These are phyloP conservation scores for Lampris megalopsis DNA, from an alignment of 2,113 vertebrate species.

Conservation along the genomic window DNA sequence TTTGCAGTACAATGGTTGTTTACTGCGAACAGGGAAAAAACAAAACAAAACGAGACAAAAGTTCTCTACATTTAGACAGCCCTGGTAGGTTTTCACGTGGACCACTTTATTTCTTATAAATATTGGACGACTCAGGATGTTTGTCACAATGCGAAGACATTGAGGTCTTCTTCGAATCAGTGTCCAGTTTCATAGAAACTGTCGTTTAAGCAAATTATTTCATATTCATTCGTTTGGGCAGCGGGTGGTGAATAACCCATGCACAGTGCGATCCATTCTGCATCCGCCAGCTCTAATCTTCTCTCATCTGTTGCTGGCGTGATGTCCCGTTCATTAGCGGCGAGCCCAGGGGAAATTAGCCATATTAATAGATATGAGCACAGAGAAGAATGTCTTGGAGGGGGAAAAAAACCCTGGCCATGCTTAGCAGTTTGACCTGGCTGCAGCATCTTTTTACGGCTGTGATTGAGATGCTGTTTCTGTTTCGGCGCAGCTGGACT, in stretches of 20 bases:
- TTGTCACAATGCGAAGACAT: not conserved
- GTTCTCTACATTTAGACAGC: constrained; percentile 17
- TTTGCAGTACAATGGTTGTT: not conserved
- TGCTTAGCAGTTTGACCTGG: too few relatives aligned
- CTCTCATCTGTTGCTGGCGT: not conserved
- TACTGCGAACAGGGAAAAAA: not conserved
- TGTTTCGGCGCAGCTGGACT: too few relatives aligned
- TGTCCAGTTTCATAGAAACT: not conserved
- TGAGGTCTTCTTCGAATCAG: not conserved
- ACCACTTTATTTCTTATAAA: not conserved
- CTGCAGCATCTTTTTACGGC: too few relatives aligned
- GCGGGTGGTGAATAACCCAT: not conserved
- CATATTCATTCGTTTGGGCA: not conserved
- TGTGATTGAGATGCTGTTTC: too few relatives aligned
- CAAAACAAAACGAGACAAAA: not conserved
- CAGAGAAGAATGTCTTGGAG: too few relatives aligned
- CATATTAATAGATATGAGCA: not conserved
- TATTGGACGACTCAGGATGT: not conserved
- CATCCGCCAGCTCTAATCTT: constrained; percentile 21
- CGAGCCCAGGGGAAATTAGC: constrained; percentile 29
- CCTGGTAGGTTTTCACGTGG: not conserved
- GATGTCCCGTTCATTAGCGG: not conserved
- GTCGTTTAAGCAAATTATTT: not conserved
- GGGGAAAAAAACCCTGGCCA: too few relatives aligned
- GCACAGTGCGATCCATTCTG: not conserved